Conservation (phyloP, 2,797 vertebrate genomes). For the Notolabrus celidotus region DNA sequence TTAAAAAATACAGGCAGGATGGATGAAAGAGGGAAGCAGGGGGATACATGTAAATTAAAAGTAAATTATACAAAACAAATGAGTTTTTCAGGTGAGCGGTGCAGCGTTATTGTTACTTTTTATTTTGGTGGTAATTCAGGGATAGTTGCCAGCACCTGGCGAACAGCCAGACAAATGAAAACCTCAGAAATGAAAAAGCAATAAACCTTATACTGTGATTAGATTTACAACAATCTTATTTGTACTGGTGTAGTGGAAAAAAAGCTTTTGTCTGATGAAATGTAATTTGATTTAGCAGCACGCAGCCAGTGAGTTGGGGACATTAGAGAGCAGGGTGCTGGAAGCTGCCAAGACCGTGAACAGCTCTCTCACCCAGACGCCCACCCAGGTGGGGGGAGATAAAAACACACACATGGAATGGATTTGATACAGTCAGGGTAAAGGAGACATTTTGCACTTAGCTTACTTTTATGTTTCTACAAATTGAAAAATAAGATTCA, state of each 20-base stretch:
- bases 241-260: slow-evolving; percentile 60
- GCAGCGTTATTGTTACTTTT: slow-evolving; percentile 44
- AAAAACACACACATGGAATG: slow-evolving; percentile 25
- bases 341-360: slow-evolving; percentile 55
- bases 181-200: slow-evolving; percentile 66
- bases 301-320: slow-evolving; percentile 61
- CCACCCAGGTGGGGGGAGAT: slow-evolving; percentile 46
- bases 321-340: slow-evolving; percentile 49
- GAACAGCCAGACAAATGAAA: slow-evolving; percentile 61
- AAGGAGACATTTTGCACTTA: slow-evolving; percentile 48
- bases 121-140: slow-evolving; percentile 44
- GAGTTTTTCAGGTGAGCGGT: slow-evolving; percentile 20
- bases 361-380: slow-evolving; percentile 43
- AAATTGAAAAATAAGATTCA: slow-evolving; percentile 57
- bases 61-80: slow-evolving; percentile 29
- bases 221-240: slow-evolving; percentile 76
- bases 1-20: background rate
- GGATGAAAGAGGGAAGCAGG: background rate
- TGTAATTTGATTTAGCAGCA: slow-evolving; percentile 76
- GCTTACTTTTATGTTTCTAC: slow-evolving; percentile 39
- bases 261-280: slow-evolving; percentile 75
- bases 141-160: slow-evolving; percentile 43
- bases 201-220: slow-evolving; percentile 70
- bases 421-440: slow-evolving; percentile 48
- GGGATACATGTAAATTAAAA: slow-evolving; percentile 18